These are phyloP conservation scores for Parapsyche elsis DNA, from an alignment of 1,140 invertebrate genomes.

Conservation along the genomic window DNA sequence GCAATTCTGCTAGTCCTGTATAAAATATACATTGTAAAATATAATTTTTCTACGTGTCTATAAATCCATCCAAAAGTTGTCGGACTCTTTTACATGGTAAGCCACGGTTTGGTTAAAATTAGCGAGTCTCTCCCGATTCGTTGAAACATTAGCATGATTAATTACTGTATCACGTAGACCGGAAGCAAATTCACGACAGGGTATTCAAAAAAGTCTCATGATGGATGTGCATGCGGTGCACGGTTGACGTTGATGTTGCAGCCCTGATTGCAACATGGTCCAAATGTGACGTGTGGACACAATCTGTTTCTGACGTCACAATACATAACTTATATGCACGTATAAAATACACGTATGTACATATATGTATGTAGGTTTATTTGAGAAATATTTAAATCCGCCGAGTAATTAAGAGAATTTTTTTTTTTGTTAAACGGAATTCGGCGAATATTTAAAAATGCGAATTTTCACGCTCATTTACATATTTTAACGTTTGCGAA, in stretches of 20 bases:
- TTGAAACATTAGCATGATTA: too few relatives aligned
- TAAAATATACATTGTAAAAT: too few relatives aligned
- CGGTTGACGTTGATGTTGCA: conserved; percentile 15
- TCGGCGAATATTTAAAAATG: background rate
- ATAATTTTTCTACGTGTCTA: too few relatives aligned
- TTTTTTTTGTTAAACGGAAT: background rate
- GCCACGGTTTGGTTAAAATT: too few relatives aligned
- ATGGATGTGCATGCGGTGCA: conserved; percentile 10
- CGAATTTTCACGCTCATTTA: background rate
- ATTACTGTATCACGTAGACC: too few relatives aligned
- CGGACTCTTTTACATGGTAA: too few relatives aligned
- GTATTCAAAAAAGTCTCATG: background rate
- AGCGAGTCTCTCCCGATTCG: too few relatives aligned
- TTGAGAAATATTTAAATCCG: background rate
- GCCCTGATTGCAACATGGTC: conserved; percentile 5
- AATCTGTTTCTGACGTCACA: conserved; percentile 1
- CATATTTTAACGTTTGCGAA: background rate
- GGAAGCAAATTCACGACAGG: background rate
- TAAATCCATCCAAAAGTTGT: too few relatives aligned
- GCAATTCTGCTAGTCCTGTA: too few relatives aligned
- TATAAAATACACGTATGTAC: background rate
- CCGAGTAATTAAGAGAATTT: background rate
- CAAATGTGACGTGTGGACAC: conserved; percentile 10
- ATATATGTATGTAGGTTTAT: background rate
- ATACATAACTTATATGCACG: background rate